Percentiles rank a stretch among this genome's conserved stretches.
Evolutionary conservation across 2,888 invertebrate genomes (phyloP).

Genomic region (Agrochola lota): DNA sequence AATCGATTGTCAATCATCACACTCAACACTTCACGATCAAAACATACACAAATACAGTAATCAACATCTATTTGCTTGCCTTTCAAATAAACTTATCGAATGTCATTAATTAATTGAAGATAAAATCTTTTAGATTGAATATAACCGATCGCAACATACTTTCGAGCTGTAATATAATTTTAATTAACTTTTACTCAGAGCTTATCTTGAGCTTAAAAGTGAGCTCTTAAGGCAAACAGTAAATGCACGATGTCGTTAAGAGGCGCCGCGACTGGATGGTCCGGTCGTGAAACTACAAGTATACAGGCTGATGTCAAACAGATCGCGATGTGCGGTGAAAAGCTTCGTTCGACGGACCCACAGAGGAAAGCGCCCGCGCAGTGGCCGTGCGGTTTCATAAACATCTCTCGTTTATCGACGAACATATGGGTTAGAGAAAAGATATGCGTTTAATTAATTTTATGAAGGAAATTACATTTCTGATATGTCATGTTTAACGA

Average conservation of each 20-base stretch:
- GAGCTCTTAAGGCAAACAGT: slow-evolving; percentile 65
- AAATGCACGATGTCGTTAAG: slow-evolving; percentile 77
- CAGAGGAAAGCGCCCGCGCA: slow-evolving; percentile 28
- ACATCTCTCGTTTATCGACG: slow-evolving; percentile 38
- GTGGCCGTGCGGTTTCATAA: slow-evolving; percentile 31
- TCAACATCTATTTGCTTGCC: slow-evolving; percentile 23
- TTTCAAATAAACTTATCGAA: slow-evolving; percentile 47
- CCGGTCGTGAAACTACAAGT: slow-evolving; percentile 67
- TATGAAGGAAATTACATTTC: slow-evolving; percentile 20
- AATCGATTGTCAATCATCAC: slow-evolving; percentile 60
- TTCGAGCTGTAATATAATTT: slow-evolving; percentile 37
- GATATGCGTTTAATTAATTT: slow-evolving; percentile 18
- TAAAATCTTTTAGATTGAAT: slow-evolving; percentile 35
- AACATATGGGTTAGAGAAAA: slow-evolving; percentile 34
- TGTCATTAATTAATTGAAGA: slow-evolving; percentile 53
- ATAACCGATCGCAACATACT: slow-evolving; percentile 33
- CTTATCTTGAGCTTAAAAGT: slow-evolving; percentile 48
- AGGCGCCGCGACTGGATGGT: slow-evolving; percentile 66
- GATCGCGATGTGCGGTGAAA: slow-evolving; percentile 64
- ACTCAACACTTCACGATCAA: slow-evolving; percentile 46
- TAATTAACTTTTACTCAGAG: slow-evolving; percentile 51
- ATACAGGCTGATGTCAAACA: slow-evolving; percentile 62
- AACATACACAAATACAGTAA: slow-evolving; percentile 52
- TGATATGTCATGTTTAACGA: slow-evolving; percentile 6
- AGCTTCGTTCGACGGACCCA: slow-evolving; percentile 25